phyloP scores from a whole-genome alignment of 53 echinoderm and acorn worm genomes.

The Holothuria scabra region DNA sequence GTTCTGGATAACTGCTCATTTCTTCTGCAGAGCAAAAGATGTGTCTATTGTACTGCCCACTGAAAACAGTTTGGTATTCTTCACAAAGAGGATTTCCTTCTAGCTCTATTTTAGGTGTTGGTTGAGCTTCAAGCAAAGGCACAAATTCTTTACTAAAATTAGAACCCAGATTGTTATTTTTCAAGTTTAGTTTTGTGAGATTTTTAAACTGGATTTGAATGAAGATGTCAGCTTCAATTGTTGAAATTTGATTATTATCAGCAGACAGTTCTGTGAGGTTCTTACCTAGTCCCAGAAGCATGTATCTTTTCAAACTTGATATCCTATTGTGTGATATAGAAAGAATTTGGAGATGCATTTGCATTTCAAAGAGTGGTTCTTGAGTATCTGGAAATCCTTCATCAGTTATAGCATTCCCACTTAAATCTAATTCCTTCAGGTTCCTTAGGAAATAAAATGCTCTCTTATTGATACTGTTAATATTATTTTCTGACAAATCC shows the following conservation, averaged over 20 bases:
- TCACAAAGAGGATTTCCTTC: slow-evolving; percentile 41
- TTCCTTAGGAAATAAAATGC: not conserved
- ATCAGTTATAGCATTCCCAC: not conserved
- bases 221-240: not conserved
- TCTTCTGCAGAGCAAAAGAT: not conserved
- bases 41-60: not conserved
- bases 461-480: not conserved
- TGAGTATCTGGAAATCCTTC: not conserved
- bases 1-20: not conserved
- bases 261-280: not conserved
- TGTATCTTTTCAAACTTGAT: not conserved
- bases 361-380: not conserved
- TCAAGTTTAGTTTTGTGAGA: not conserved
- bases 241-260: not conserved
- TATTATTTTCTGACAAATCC: slow-evolving; percentile 17
- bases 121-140: not conserved
- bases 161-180: not conserved
- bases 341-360: not conserved
- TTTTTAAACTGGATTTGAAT: not conserved
- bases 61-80: slow-evolving; percentile 8
- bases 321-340: slow-evolving; percentile 2
- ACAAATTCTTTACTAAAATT: not conserved
- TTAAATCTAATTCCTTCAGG: not conserved
- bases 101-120: not conserved
- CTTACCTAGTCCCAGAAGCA: not conserved